These are phyloP conservation scores for Shinisaurus crocodilurus DNA, from an alignment of 2,113 vertebrate species.

Conservation along the genomic window DNA sequence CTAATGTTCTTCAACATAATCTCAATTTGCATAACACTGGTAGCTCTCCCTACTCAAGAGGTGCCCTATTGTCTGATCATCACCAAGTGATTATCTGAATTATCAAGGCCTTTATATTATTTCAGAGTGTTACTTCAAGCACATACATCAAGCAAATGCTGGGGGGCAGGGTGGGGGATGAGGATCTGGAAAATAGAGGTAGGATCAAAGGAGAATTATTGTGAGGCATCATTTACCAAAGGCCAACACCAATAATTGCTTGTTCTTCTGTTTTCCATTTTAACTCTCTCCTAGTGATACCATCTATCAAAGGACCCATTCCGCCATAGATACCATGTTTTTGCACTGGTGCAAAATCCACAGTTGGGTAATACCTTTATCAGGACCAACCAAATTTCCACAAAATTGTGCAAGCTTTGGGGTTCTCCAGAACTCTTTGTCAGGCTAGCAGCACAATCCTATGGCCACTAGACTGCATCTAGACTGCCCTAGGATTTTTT, in stretches of 20 bases:
- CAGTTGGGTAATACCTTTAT: no score
- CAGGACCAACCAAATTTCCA: no score
- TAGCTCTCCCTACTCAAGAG: constrained; percentile 41
- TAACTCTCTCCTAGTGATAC: constrained; percentile 7
- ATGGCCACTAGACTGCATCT: no score
- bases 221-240: constrained; percentile 40
- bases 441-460: no score
- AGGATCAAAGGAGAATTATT: constrained; percentile 50
- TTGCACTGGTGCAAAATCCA: background rate
- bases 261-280: constrained; percentile 31
- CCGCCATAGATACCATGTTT: background rate
- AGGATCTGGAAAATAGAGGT: rapidly evolving
- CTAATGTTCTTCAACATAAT: constrained; percentile 60
- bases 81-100: constrained; percentile 29
- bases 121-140: constrained; percentile 31
- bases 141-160: constrained; percentile 20
- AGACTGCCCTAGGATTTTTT: no score
- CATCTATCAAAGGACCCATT: background rate
- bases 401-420: no score
- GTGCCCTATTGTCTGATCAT: constrained; percentile 40
- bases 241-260: constrained; percentile 33
- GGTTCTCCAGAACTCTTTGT: no score
- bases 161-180: background rate
- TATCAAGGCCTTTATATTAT: constrained; percentile 27
- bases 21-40: constrained; percentile 62